Base-by-base conservation (phyloP, 2,113 vertebrate genomes). In the Heliornis fulica region DNA sequence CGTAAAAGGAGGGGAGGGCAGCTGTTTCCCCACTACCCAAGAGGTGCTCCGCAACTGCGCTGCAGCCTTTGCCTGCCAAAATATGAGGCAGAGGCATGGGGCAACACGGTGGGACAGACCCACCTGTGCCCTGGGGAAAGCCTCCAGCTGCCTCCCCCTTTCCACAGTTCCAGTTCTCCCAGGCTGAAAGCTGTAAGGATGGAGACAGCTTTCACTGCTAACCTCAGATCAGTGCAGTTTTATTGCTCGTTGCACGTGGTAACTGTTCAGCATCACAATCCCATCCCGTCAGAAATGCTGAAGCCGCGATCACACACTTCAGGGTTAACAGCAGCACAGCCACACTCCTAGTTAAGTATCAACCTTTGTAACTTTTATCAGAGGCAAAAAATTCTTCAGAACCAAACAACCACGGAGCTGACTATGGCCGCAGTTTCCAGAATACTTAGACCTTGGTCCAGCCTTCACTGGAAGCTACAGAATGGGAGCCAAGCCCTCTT, bases 1-100 rank as follows among this genome's bases (percentile, higher is more conserved):
- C 23, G 17, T 45, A n/a, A 87, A 51, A 11, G 21, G 77, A 72
- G 94, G 68, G 81, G 90, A 97, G 95, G 51, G 68, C 65, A 79
- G 78, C 68, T 80, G 20, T 86, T 83, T 60, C 80, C 78, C 78
- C 56, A 54, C 66, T 85, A 50, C 70, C 79, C 29, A 78, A 89
- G 64, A 65, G 68, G 25, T 43, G 63, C 70, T 89, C 68, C 5
- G 5, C 59, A 63, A 7, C 51, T 1, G 31, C 88, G 75, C 75
- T 48, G 36, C 1, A 0, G 74, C 64, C 79, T 78, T 48, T 18
- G 34, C 70, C 78, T 59, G 74, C 78, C 56, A 36, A 57, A 77
- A 53, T 0, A 0, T 1, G 18, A 0, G 0, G 78, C 90, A 87
- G 65, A 78, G 74, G 54, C 1, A 1, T 26, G 76, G 80, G 64